Conservation (phyloP, 2,797 vertebrate species). For the Leuciscus waleckii region DNA sequence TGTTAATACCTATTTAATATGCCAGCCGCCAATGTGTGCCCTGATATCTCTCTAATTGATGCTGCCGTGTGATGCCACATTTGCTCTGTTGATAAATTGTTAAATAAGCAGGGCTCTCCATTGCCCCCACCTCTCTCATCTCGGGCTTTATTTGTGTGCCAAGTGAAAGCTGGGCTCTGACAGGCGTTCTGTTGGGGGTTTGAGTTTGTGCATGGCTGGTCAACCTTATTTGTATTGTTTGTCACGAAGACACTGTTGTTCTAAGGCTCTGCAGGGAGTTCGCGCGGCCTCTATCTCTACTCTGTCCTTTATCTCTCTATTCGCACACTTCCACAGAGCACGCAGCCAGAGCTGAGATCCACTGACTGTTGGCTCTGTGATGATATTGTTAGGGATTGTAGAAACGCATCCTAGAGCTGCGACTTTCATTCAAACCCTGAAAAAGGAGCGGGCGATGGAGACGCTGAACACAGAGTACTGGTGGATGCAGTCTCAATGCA, state of each 20-base stretch:
- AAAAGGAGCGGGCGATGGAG: not conserved
- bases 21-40: constrained; percentile 8
- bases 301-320: constrained; percentile 61
- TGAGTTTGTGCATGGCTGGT: constrained; percentile 72
- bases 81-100: constrained; percentile 55
- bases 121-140: constrained; percentile 1
- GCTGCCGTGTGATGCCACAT: constrained; percentile 47
- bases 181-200: constrained; percentile 52
- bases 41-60: constrained; percentile 53
- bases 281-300: constrained; percentile 67
- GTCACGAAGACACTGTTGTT: constrained; percentile 81
- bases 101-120: constrained; percentile 37
- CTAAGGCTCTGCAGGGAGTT: constrained; percentile 78
- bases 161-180: constrained; percentile 32
- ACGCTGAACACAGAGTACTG: not conserved
- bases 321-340: constrained; percentile 43
- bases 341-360: constrained; percentile 31
- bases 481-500: not conserved
- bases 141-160: constrained; percentile 45
- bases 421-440: constrained; percentile 17
- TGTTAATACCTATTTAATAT: constrained; percentile 48
- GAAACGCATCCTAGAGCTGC: constrained; percentile 18
- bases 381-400: constrained; percentile 31
- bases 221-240: constrained; percentile 75
- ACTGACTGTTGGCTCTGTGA: constrained; percentile 44